These are phyloP conservation scores for Epistrophella euchroma DNA, from an alignment of 2,888 invertebrate genomes.

Conservation along the genomic window DNA sequence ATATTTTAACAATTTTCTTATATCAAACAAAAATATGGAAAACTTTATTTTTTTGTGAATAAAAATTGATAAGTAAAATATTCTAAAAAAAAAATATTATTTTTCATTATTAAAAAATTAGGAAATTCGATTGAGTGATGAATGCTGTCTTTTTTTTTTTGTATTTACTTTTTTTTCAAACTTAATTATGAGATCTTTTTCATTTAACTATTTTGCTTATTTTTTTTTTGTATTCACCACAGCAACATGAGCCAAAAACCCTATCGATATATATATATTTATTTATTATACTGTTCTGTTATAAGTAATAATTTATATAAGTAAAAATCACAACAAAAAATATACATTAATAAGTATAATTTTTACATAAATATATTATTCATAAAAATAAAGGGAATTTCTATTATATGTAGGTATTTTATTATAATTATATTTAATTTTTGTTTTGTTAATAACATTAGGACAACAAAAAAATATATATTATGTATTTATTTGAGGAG, in stretches of 20 bases:
- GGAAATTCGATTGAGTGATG: constrained; percentile 62
- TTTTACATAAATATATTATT: constrained; percentile 63
- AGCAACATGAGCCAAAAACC: constrained; percentile 77
- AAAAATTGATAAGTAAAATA: neutral
- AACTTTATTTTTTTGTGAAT: neutral
- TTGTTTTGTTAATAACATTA: constrained; percentile 63
- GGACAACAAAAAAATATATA: constrained; percentile 71
- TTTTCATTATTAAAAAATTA: constrained; percentile 6
- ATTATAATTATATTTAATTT: constrained; percentile 39
- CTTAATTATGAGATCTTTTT: constrained; percentile 39
- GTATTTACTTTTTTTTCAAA: constrained; percentile 16
- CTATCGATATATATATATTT: constrained; percentile 60
- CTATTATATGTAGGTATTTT: constrained; percentile 52
- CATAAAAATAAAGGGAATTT: constrained; percentile 51
- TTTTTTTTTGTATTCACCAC: constrained; percentile 70
- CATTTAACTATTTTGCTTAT: constrained; percentile 7
- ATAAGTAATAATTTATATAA: constrained; percentile 46
- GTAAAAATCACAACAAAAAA: constrained; percentile 60
- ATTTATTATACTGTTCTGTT: constrained; percentile 47
- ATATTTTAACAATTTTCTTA: neutral
- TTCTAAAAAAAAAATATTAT: neutral
- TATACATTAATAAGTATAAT: constrained; percentile 66
- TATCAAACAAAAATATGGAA: neutral
- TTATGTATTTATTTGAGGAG: constrained; percentile 91
- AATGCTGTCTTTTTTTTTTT: constrained; percentile 47